Evolutionary conservation across 2,888 invertebrate species (phyloP), one percentile per base, ranked within the genome.

Genomic region (Cordilura impudica): DNA sequence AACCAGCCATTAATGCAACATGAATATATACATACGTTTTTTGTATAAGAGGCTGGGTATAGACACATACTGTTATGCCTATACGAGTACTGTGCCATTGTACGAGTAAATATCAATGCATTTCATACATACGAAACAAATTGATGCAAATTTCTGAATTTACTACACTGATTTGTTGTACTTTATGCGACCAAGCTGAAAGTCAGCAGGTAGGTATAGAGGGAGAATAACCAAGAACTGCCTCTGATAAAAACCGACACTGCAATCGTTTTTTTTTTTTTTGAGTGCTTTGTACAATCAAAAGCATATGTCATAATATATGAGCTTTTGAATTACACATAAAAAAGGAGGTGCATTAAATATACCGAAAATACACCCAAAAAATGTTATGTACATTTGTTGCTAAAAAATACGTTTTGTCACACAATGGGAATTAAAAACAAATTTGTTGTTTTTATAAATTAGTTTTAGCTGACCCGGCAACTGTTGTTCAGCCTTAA

Each of bases 101-200:
- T 19, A n/a, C n/a, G n/a, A n/a, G n/a, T n/a, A 65, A 31, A 56
- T 67, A 35, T 60, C 61, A 23, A 67, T 23, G 19, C 18, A 60
- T 23, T 39, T 18, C 51, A 43, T 39, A 43, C 47, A 67, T 58
- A 58, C 29, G 56, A 51, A 63, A 73, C 51, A 69, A 78, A 78
- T 73, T 67, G 71, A 67, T 67, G 72, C 29, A 72, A 67, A 67
- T 78, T 78, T 78, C 26, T 31, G 69, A 73, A 69, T 78, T 69
- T 73, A 73, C 67, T 53, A 53, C 73, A 73, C 63, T 58, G 73
- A 69, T 78, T 73, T 73, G 63, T 73, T 54, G 51, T 67, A 54
- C 56, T 72, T 72, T 78, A 72, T 72, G 77, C 51, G 35, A 77
- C 47, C 45, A 39, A 14, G 14, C 56, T 56, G 39, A 43, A 18